phyloP scores from a whole-genome alignment of 1,140 invertebrate species.

The Aleiodes sp. region DNA sequence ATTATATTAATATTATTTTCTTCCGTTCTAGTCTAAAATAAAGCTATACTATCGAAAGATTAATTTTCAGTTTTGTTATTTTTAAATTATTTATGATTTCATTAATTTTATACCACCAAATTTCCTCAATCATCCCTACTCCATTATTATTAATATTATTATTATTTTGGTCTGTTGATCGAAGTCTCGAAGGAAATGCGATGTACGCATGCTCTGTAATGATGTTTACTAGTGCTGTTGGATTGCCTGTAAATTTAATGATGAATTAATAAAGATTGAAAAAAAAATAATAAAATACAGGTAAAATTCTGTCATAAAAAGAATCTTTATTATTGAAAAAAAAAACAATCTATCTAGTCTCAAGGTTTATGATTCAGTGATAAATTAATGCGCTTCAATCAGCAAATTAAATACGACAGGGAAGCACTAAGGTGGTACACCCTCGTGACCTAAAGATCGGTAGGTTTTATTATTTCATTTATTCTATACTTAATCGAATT shows the following conservation, averaged over 20 bases:
- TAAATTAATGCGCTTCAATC: slow-evolving; percentile 32
- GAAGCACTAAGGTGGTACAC: slow-evolving; percentile 40
- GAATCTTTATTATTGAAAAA: not conserved
- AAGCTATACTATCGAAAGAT: slow-evolving; percentile 61
- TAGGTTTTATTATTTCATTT: slow-evolving; percentile 11
- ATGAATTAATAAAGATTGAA: slow-evolving; percentile 6
- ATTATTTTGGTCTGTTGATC: slow-evolving; percentile 16
- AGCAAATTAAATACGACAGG: slow-evolving; percentile 40
- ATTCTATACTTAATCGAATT: slow-evolving; percentile 18
- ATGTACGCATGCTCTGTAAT: slow-evolving; percentile 3
- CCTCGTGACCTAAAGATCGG: slow-evolving; percentile 16
- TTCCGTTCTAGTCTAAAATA: slow-evolving; percentile 65
- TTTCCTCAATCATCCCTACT: not conserved
- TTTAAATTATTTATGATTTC: slow-evolving; percentile 41
- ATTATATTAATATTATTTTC: slow-evolving; percentile 44
- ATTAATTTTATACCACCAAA: not conserved
- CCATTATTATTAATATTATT: slow-evolving; percentile 16
- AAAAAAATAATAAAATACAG: not conserved
- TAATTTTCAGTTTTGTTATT: slow-evolving; percentile 60
- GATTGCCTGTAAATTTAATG: slow-evolving; percentile 7
- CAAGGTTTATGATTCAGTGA: not conserved
- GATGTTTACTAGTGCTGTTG: slow-evolving; percentile 13
- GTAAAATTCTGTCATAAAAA: slow-evolving; percentile 1
- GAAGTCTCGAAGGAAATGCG: slow-evolving; percentile 19
- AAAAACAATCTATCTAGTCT: not conserved